Conservation (phyloP, 2,888 invertebrate genomes). For the Chloroclystis v-ata region DNA sequence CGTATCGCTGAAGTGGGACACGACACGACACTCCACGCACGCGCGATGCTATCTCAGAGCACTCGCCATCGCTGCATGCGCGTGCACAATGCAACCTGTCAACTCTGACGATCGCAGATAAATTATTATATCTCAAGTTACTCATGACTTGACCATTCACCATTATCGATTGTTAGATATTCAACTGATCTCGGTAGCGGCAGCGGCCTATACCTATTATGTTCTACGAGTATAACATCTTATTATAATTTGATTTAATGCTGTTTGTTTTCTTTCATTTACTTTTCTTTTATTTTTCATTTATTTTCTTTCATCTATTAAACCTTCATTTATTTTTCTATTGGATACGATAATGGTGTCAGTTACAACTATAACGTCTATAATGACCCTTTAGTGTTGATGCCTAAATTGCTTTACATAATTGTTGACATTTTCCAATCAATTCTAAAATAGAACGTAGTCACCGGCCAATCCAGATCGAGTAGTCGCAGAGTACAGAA, state of each 20-base stretch:
- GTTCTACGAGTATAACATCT: too few species aligned
- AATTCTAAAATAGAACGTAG: conserved; percentile 34
- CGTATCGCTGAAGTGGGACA: conserved; percentile 53
- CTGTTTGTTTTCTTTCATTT: too few species aligned
- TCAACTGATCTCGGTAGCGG: too few species aligned
- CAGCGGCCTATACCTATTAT: too few species aligned
- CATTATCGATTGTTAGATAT: conserved; percentile 1
- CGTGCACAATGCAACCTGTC: conserved; percentile 37
- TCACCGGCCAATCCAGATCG: conserved; percentile 39
- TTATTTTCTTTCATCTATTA: too few species aligned
- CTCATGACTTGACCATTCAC: conserved; percentile 22
- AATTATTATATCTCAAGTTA: conserved; percentile 32
- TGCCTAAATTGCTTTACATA: background rate
- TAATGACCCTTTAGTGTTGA: too few species aligned
- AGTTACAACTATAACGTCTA: too few species aligned
- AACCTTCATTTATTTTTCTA: too few species aligned
- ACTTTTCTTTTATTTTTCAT: too few species aligned
- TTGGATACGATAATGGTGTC: too few species aligned
- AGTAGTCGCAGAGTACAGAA: conserved; percentile 35
- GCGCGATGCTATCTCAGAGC: conserved; percentile 33
- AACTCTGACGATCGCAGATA: conserved; percentile 27
- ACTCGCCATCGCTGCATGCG: conserved; percentile 39
- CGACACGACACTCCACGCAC: conserved; percentile 37
- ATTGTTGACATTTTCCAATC: conserved; percentile 4
- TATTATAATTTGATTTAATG: too few species aligned